A percentile compares a stretch with the other conserved stretches of the same genome.
These are phyloP conservation scores for Tachina fera DNA, from an alignment of 2,888 invertebrate genomes.

Conservation along the genomic window DNA sequence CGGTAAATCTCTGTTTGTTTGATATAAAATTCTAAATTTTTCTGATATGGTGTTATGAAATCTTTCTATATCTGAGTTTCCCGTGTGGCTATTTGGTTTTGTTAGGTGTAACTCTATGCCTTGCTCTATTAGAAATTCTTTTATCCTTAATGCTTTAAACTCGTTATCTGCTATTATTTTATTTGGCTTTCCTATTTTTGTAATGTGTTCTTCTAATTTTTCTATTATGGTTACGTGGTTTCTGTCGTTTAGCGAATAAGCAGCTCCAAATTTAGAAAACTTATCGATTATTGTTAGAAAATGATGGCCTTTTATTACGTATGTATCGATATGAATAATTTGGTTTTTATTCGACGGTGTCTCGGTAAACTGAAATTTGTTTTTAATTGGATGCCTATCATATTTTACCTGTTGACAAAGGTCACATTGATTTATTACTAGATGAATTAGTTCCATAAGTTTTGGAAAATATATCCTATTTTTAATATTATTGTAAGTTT, in stretches of 20 bases:
- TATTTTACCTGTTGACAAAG: background rate
- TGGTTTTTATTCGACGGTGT: too few species aligned
- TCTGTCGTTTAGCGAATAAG: background rate
- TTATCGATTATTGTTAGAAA: too few species aligned
- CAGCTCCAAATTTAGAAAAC: background rate
- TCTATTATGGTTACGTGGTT: background rate
- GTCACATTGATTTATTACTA: conserved; percentile 8
- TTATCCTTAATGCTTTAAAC: background rate
- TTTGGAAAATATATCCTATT: conserved; percentile 29
- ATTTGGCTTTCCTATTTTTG: background rate
- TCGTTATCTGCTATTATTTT: conserved; percentile 1
- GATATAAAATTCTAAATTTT: too few species aligned
- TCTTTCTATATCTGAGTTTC: background rate
- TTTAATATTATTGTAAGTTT: conserved; percentile 9
- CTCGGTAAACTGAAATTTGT: background rate
- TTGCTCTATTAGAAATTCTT: background rate
- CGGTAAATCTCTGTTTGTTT: too few species aligned
- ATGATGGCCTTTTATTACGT: too few species aligned
- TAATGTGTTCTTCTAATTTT: background rate
- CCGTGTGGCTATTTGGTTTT: background rate
- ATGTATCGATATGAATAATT: too few species aligned
- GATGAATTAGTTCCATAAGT: conserved; percentile 12
- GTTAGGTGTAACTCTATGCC: background rate
- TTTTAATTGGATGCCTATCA: background rate
- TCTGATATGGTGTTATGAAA: too few species aligned